Base-by-base conservation (phyloP, 2,797 vertebrate species). In the Micropoecilia bifurca region DNA sequence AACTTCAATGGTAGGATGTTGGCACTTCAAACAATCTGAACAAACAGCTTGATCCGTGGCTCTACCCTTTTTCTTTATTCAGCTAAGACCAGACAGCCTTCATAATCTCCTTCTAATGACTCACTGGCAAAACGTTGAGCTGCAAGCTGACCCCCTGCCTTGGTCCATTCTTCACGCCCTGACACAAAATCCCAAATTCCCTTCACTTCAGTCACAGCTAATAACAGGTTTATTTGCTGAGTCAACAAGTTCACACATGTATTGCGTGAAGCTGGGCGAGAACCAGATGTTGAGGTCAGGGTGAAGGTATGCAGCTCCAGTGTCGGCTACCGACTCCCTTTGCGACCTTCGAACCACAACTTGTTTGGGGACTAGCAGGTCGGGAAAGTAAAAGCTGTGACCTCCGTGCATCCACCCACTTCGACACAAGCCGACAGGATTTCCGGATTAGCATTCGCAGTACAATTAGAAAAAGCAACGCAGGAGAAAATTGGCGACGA, bases 321-420 rank as follows among this genome's bases (percentile, higher is more conserved):
- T 82, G 73, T 81, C 43, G 39, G 36, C 61, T 43, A 10, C 50
- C 41, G 81, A 74, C 79, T 46, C 41, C 45, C 20, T 69, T 14
- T 7, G 2, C 78, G 80, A 92, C 86, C 89, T 89, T 55, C 87
- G 75, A 88, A 68, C 87, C 48, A 16, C 39, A 71, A 28, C 59
- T 84, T 25, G 71, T 75, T 36, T 74, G 63, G 59, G 79, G 79
- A 75, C 22, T 47, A 79, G 18, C 33, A 1, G 59, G 20, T 47
- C 63, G 25, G 74, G 57, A 74, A 73, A 61, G 80, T 6, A 53
- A 43, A 28, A 53, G 22, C 16, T 33, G 10, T 25, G 39, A 33
- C 47, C n/a, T 73, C 76, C 59, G 61, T 45, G 5, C 41, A 14
- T 16, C 25, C 41, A 28, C 10, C 4, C 68, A 71, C 22, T n/a